Conservation (phyloP, 2,113 vertebrate species). For the Amazona guildingii region DNA sequence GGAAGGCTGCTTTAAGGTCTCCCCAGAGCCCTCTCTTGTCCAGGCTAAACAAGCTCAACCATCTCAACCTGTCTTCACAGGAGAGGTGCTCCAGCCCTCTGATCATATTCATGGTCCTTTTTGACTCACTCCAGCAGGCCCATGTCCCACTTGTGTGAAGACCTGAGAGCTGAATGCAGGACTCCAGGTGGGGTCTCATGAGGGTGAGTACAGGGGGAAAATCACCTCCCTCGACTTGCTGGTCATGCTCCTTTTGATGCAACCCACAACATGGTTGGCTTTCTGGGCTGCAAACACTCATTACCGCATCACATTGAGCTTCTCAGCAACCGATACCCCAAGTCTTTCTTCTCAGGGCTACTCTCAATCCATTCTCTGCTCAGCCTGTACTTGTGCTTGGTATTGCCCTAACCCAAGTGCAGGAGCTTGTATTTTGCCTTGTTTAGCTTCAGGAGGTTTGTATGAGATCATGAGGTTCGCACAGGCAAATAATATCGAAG, state of each 20-base stretch:
- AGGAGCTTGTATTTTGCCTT: not conserved
- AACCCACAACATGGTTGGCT: not conserved
- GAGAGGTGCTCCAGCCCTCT: not conserved
- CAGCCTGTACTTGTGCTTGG: not conserved
- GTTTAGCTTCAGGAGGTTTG: not conserved
- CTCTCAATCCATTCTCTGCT: not conserved
- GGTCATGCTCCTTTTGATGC: not conserved
- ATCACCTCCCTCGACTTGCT: not conserved
- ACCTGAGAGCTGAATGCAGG: not conserved
- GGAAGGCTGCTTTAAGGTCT: not conserved
- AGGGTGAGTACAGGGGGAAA: not conserved
- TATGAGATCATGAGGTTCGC: not conserved
- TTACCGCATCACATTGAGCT: rapidly evolving
- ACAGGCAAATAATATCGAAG: not conserved
- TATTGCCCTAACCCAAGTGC: not conserved
- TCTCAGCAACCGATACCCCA: not conserved
- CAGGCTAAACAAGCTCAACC: not conserved
- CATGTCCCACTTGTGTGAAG: not conserved
- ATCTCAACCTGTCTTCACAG: not conserved
- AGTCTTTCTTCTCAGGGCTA: not conserved
- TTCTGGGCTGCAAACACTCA: not conserved
- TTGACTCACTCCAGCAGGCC: not conserved
- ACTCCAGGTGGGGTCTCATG: not conserved
- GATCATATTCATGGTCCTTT: not conserved
- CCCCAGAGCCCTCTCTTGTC: not conserved